These are phyloP conservation scores for Smutsia temminckii DNA, from an alignment of 2,797 vertebrate genomes.

Conservation along the genomic window DNA sequence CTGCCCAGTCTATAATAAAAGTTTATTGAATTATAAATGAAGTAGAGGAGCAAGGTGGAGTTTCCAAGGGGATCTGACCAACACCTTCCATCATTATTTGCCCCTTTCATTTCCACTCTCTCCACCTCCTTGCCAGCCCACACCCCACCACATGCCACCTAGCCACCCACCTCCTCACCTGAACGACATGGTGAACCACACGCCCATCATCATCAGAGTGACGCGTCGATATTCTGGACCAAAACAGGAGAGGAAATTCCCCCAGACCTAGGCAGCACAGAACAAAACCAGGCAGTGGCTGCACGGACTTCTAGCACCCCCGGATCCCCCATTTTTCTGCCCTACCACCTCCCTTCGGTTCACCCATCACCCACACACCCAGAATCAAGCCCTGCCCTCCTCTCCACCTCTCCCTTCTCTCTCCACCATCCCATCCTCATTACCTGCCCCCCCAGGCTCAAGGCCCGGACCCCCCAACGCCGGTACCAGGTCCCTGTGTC, in stretches of 20 bases:
- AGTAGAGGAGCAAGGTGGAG: not conserved
- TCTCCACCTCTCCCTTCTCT: not conserved
- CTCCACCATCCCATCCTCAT: not conserved
- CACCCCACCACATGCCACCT: not conserved
- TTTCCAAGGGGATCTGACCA: not conserved
- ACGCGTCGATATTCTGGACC: slow-evolving; percentile 93
- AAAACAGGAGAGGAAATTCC: slow-evolving; percentile 93
- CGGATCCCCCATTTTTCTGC: not conserved
- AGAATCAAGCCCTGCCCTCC: not conserved
- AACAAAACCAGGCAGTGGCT: not conserved
- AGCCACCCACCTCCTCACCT: slow-evolving; percentile 85
- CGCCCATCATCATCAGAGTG: slow-evolving; percentile 98
- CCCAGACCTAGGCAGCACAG: slow-evolving; percentile 90
- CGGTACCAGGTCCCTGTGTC: slow-evolving; percentile 92
- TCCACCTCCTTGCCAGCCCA: not conserved
- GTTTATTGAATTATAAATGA: not conserved
- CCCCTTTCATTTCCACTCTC: not conserved
- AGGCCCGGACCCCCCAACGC: slow-evolving; percentile 93
- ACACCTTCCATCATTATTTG: not conserved
- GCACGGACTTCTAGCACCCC: not conserved
- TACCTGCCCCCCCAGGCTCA: slow-evolving; percentile 94
- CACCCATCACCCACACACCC: not conserved
- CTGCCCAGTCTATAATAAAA: not conserved
- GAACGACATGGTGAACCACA: slow-evolving; percentile 99
- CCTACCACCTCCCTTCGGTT: not conserved